Base-by-base conservation (phyloP, 2,888 invertebrate genomes). In the Lochmaea capreae region DNA sequence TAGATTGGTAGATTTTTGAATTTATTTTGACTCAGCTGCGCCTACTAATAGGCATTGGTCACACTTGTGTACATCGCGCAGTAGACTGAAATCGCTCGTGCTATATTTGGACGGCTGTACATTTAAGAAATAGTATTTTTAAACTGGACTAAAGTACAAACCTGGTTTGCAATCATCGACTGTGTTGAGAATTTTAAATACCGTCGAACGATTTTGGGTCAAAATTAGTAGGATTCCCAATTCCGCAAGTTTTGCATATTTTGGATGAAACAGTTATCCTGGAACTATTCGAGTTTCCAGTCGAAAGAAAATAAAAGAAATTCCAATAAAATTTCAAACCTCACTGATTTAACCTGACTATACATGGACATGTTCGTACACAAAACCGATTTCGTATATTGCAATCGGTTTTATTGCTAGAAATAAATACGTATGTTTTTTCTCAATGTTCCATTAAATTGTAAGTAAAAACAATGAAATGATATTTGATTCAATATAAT, bases 111-210 rank as follows among this genome's bases (percentile, higher is more conserved):
- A 4, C 33, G 33, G 5, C 33, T 33, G 33, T 33, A 33, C 5
- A 33, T 33, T 5, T 33, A 5, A 5, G 5, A 33, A 4, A 33
- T 5, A 33, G 4, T 11, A 2, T 43, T 43, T 43, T 43, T 43
- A 43, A 11, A 11, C 11, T 43, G 43, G 11, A 11, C 11, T 16
- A 54, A 5, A 33, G 33, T 33, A 5, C 33, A 5, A 33, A 33
- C 33, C 33, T 5, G 33, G 33, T 5, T 54, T n/a, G n/a, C 0
- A 54, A 54, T 16, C 54, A 2, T n/a, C 10, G 54, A 54, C 18
- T 10, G 61, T 61, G 9, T 39, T 14, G n/a, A 61, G 59, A 33
- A 61, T 61, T 33, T 61, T 61, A 61, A 61, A 61, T 11, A 61
- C 33, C 33, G 59, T 57, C 22, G 18, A 22, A 12, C 12, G 11